Conservation (phyloP, 2,113 vertebrate species). For the Misgurnus anguillicaudatus region DNA sequence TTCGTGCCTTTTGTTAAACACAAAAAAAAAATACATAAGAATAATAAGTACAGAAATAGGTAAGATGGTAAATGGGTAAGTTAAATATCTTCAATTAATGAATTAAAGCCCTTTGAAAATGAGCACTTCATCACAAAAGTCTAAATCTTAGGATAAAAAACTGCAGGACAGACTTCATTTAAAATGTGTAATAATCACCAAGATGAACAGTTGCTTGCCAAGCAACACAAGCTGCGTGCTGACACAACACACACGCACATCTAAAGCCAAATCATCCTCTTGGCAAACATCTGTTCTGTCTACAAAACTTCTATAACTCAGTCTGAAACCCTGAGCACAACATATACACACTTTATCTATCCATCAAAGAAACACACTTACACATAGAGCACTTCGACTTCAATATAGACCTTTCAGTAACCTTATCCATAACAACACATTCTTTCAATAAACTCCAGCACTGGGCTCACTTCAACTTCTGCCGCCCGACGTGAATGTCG, state of each 20-base stretch:
- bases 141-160: background rate
- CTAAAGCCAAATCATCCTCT: conserved; percentile 25
- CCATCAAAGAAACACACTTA: conserved; percentile 23
- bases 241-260: conserved; percentile 7
- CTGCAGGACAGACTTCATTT: conserved; percentile 12
- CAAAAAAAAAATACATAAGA: too few species aligned
- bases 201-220: conserved; percentile 24
- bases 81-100: background rate
- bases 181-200: conserved; percentile 33
- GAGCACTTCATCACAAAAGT: conserved; percentile 10
- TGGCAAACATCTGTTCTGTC: conserved; percentile 45
- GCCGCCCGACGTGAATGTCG: conserved; percentile 49
- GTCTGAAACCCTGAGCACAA: conserved; percentile 53
- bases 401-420: conserved; percentile 50
- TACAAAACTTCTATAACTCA: conserved; percentile 59
- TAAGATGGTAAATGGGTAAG: too few species aligned
- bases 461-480: conserved; percentile 49
- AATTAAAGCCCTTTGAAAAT: background rate
- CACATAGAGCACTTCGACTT: conserved; percentile 42
- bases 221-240: background rate
- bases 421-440: conserved; percentile 67
- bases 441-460: conserved; percentile 65
- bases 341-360: conserved; percentile 36
- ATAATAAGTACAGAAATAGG: too few species aligned
- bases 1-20: too few species aligned